Conservation (phyloP, 2,113 vertebrate genomes). For the Calyptomena viridis region DNA sequence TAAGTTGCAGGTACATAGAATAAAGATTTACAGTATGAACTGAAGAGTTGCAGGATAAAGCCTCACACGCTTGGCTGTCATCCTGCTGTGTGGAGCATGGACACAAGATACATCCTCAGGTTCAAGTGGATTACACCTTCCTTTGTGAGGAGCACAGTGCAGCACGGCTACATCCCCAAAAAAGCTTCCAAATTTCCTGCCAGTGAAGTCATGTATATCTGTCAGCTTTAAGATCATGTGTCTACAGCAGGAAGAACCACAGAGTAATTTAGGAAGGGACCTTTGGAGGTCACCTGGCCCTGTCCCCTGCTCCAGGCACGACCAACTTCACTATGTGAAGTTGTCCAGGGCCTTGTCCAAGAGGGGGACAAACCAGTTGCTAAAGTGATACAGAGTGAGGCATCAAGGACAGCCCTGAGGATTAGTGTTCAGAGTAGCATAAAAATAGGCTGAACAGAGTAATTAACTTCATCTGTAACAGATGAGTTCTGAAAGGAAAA, state of each 20-base stretch:
- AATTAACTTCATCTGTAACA: not conserved
- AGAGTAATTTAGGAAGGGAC: not conserved
- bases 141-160: rapidly evolving
- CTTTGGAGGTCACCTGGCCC: not conserved
- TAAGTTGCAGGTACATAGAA: not conserved
- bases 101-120: not conserved
- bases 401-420: not conserved
- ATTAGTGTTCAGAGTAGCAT: not conserved
- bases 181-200: not conserved
- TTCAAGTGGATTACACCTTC: not conserved
- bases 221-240: not conserved
- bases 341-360: not conserved
- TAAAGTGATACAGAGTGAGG: not conserved
- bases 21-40: not conserved
- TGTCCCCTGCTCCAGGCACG: not conserved
- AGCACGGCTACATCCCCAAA: not conserved
- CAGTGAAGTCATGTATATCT: not conserved
- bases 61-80: not conserved
- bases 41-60: not conserved
- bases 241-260: not conserved
- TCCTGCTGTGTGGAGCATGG: not conserved
- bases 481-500: not conserved
- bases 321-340: not conserved
- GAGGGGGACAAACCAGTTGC: not conserved
- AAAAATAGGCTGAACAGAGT: not conserved